Conservation (phyloP, 2,113 vertebrate species). For the Pelvicachromis taeniatus region DNA sequence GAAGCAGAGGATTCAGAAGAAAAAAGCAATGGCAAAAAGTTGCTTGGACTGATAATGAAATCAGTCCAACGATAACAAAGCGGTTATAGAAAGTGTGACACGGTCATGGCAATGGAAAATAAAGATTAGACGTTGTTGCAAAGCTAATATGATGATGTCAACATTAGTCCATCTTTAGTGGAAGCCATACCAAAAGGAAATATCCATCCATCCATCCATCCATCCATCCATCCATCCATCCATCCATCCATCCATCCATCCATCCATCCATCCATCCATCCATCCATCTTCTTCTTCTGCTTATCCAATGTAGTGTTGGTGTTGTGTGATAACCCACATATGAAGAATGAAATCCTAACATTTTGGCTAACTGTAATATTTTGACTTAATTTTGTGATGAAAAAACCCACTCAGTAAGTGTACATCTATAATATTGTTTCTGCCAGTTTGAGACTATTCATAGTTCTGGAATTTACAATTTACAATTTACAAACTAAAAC, state of each 20-base stretch:
- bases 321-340: accelerated
- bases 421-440: neutral
- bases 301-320: neutral
- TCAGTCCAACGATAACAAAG: neutral
- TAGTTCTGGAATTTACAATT: neutral
- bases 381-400: accelerated
- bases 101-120: neutral
- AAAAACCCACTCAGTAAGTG: neutral
- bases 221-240: neutral
- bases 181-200: neutral
- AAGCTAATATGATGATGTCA: neutral
- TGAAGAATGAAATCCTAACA: neutral
- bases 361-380: neutral
- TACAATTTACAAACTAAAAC: neutral
- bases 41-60: neutral
- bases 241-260: too few species aligned
- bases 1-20: neutral
- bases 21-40: neutral
- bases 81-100: neutral
- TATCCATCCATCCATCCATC: neutral
- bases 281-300: neutral
- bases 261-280: neutral
- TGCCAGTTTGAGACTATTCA: neutral
- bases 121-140: neutral
- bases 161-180: neutral